Conservation (phyloP, 2,888 invertebrate genomes). For the Synanthedon vespiformis region DNA sequence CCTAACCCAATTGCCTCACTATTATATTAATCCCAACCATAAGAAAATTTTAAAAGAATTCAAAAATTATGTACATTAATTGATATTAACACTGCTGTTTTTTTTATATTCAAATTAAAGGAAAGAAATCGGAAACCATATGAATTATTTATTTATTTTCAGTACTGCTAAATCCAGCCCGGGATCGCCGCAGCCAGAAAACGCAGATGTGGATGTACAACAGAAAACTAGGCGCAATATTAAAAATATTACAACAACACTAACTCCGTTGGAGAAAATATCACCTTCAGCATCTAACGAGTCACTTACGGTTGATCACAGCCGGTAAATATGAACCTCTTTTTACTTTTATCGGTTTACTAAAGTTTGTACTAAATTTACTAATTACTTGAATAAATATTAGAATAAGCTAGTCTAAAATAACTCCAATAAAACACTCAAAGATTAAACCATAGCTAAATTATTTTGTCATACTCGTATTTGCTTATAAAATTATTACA, state of each 20-base stretch:
- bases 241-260: constrained; percentile 42
- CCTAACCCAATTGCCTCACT: too few relatives aligned
- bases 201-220: constrained; percentile 26
- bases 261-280: constrained; percentile 61
- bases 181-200: constrained; percentile 68
- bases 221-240: constrained; percentile 39
- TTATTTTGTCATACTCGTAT: too few relatives aligned
- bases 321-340: constrained; percentile 35
- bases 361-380: too few relatives aligned
- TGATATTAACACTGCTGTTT: constrained; percentile 5
- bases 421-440: too few relatives aligned
- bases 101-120: constrained; percentile 2
- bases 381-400: too few relatives aligned
- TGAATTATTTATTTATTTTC: constrained; percentile 17
- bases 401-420: too few relatives aligned
- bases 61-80: not conserved
- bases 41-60: too few relatives aligned
- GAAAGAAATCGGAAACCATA: constrained; percentile 6
- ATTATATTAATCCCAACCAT: too few relatives aligned
- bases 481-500: too few relatives aligned
- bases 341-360: too few relatives aligned
- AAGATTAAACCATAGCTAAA: too few relatives aligned
- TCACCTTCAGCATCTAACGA: constrained; percentile 87
- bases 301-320: constrained; percentile 83
- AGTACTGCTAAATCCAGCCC: constrained; percentile 75